These are phyloP conservation scores for Tachyglossus aculeatus DNA, from an alignment of 2,797 vertebrate genomes.

Conservation along the genomic window DNA sequence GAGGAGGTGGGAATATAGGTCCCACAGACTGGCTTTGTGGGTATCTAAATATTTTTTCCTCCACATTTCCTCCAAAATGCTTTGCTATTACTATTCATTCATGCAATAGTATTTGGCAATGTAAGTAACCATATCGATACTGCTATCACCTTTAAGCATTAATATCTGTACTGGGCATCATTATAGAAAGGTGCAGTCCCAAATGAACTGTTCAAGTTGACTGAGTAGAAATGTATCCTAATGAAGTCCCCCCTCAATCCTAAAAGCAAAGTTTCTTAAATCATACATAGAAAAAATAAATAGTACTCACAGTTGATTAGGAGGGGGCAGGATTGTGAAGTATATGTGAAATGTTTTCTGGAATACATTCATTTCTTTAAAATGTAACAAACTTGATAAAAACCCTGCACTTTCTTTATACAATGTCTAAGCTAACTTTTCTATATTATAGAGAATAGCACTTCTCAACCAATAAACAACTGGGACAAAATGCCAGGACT, in stretches of 20 bases:
- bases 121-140: neutral
- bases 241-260: neutral
- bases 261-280: neutral
- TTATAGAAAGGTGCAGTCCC: neutral
- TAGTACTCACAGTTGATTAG: too few species aligned
- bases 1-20: constrained; percentile 2
- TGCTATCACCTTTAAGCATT: neutral
- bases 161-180: neutral
- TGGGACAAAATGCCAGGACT: constrained; percentile 10
- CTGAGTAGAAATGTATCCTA: neutral
- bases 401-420: neutral
- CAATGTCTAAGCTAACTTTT: neutral
- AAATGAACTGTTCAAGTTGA: neutral
- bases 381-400: neutral
- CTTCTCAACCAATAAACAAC: neutral
- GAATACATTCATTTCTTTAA: neutral
- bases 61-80: constrained; percentile 6
- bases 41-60: constrained; percentile 30
- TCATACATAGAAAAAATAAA: too few species aligned
- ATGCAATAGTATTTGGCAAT: neutral
- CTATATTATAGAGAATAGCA: neutral
- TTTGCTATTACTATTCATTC: constrained; percentile 3
- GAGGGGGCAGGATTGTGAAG: neutral
- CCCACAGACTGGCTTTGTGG: neutral
- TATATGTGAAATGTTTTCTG: neutral